Conservation (phyloP, 2,113 vertebrate genomes). For the Myodes glareolus region DNA sequence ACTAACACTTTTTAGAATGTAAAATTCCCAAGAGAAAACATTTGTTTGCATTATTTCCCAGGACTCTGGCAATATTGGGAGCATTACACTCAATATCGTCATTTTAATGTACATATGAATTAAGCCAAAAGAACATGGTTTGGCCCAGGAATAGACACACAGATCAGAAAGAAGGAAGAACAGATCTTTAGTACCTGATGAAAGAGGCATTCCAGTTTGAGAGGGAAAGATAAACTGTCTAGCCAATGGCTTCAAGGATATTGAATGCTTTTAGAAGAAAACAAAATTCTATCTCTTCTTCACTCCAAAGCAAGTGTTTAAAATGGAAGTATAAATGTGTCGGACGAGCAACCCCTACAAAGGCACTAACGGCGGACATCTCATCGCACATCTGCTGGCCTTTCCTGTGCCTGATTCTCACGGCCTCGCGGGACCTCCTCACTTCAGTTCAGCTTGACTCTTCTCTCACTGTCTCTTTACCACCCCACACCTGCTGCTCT, state of each 20-base stretch:
- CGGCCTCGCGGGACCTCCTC: background rate
- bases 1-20: background rate
- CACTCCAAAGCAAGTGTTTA: background rate
- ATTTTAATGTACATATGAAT: background rate
- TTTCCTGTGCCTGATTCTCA: background rate
- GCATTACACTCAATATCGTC: background rate
- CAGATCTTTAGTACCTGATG: background rate
- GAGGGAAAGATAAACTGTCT: background rate
- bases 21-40: background rate
- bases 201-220: background rate
- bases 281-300: background rate
- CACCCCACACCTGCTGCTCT: slow-evolving; percentile 70
- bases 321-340: slow-evolving; percentile 23
- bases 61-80: background rate
- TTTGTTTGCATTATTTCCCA: background rate
- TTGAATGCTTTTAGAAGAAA: background rate
- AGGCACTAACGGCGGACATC: background rate
- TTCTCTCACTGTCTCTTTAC: background rate
- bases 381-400: background rate
- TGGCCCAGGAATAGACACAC: background rate
- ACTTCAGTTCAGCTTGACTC: slow-evolving; percentile 58
- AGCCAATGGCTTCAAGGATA: slow-evolving; percentile 9
- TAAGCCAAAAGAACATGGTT: background rate
- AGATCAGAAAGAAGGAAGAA: background rate
- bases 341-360: background rate